Conservation (phyloP, 2,888 invertebrate species). For the Maniola hyperantus region DNA sequence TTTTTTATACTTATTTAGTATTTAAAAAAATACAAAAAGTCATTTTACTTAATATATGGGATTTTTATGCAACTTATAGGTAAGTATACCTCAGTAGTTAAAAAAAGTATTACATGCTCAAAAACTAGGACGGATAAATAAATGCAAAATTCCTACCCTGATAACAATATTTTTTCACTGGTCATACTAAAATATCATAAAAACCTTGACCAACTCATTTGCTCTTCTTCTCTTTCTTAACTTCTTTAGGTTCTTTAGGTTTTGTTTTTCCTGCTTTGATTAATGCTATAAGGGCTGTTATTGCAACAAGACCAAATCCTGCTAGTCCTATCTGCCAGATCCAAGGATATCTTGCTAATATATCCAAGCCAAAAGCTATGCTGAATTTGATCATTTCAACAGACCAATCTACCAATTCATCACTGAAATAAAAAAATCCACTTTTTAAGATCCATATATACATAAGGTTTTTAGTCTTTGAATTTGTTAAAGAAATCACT, state of each 20-base stretch:
- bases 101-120: slow-evolving; percentile 1
- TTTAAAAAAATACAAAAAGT: too few relatives aligned
- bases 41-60: neutral
- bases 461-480: too few relatives aligned
- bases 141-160: slow-evolving; percentile 9
- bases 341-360: slow-evolving; percentile 71
- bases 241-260: slow-evolving; percentile 65
- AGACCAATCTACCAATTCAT: slow-evolving; percentile 75
- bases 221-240: slow-evolving; percentile 75
- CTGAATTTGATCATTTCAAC: slow-evolving; percentile 67
- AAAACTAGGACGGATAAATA: slow-evolving; percentile 14
- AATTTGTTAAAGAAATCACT: neutral
- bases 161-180: neutral
- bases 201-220: slow-evolving; percentile 59
- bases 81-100: neutral
- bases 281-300: slow-evolving; percentile 75
- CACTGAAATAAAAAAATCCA: slow-evolving; percentile 60
- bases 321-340: slow-evolving; percentile 72
- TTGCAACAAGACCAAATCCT: slow-evolving; percentile 77
- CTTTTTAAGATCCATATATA: neutral
- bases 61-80: neutral
- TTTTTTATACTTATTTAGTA: too few relatives aligned
- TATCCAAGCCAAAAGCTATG: slow-evolving; percentile 61
- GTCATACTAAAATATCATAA: too few relatives aligned
- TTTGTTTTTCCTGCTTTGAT: slow-evolving; percentile 68